Evolutionary conservation across 92 coral and sea anemone species (phyloP).

Genomic region (Actinostola sp.): DNA sequence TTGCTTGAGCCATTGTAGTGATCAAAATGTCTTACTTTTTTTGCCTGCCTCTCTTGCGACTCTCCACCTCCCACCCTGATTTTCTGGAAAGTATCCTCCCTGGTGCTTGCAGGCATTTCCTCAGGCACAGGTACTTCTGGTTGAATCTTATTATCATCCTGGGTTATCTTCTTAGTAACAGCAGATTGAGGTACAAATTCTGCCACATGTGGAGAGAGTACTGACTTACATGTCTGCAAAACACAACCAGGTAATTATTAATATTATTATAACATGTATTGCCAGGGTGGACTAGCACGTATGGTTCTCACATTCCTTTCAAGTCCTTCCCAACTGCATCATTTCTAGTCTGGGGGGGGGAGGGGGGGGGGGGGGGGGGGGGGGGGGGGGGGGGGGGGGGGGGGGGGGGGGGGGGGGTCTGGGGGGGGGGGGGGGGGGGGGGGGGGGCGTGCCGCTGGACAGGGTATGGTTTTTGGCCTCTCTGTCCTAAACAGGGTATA

Average conservation of each 20-base stretch:
- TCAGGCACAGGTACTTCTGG: background rate
- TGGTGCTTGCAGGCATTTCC: background rate
- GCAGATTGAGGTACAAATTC: slow-evolving; percentile 37
- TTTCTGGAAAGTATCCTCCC: background rate
- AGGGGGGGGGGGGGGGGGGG: no score
- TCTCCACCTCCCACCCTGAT: background rate
- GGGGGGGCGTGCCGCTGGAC: no score
- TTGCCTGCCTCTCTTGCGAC: background rate
- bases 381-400: no score
- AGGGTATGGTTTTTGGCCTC: no score
- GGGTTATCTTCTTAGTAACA: background rate
- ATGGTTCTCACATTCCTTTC: background rate
- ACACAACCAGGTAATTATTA: background rate
- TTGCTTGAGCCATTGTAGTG: background rate
- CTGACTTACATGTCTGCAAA: slow-evolving; percentile 9
- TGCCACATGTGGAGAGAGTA: slow-evolving; percentile 29
- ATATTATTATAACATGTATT: no score
- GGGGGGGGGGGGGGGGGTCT: no score
- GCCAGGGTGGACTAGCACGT: no score
- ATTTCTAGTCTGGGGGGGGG: no score
- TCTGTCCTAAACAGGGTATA: no score
- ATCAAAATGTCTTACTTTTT: background rate
- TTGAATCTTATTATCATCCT: background rate
- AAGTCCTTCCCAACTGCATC: no score
- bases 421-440: no score